Evolutionary conservation across 2,113 vertebrate genomes (phyloP).

Genomic region (Ctenomys sociabilis): DNA sequence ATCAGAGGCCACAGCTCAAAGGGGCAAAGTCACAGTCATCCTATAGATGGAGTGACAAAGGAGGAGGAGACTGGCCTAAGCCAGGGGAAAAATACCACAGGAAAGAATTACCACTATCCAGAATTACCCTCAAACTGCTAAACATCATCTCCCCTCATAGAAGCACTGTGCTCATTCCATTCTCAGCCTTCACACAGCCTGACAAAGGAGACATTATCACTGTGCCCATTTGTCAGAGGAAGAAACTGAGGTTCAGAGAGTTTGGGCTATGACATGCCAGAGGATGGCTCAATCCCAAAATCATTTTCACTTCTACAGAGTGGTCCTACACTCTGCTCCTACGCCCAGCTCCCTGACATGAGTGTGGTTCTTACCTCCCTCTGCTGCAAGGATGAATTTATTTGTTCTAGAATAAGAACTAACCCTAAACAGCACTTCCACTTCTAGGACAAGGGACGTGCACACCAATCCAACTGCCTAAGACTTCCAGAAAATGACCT

Average conservation of each 20-base stretch:
- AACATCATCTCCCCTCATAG: neutral
- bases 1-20: neutral
- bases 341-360: neutral
- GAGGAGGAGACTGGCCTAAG: neutral
- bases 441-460: neutral
- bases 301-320: neutral
- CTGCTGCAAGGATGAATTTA: neutral
- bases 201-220: accelerated
- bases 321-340: neutral
- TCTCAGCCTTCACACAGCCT: accelerated
- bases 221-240: neutral
- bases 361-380: neutral
- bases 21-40: neutral
- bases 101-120: neutral
- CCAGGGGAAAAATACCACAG: neutral
- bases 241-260: neutral
- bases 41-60: neutral
- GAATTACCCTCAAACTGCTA: accelerated
- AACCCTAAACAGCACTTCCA: neutral
- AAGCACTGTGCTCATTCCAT: accelerated
- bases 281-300: neutral
- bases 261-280: neutral
- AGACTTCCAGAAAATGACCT: conserved; percentile 55
- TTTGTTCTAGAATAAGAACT: neutral
- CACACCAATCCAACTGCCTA: neutral